Conservation (phyloP, 2,113 vertebrate species). For the Lutjanus erythropterus region DNA sequence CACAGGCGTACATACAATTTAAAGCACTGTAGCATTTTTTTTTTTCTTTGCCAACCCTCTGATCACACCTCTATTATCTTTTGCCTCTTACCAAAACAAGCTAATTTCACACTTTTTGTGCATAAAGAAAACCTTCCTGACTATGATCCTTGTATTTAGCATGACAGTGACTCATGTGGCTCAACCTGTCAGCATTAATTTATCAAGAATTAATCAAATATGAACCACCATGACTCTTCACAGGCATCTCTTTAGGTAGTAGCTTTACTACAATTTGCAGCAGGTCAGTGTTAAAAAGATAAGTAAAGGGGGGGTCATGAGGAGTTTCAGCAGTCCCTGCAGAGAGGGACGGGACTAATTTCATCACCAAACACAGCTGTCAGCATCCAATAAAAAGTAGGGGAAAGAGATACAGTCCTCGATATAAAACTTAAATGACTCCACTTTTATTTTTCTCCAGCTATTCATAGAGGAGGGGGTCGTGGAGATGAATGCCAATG, state of each 20-base stretch:
- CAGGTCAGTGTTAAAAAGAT: slow-evolving; percentile 40
- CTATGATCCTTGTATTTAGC: not conserved
- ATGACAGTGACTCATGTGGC: slow-evolving; percentile 20
- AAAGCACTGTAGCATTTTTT: not conserved
- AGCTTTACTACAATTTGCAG: slow-evolving; percentile 30
- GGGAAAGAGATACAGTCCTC: slow-evolving; percentile 2
- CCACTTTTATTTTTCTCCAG: slow-evolving; percentile 61
- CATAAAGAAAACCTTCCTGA: not conserved
- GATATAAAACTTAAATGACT: slow-evolving; percentile 58
- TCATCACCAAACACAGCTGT: slow-evolving; percentile 59
- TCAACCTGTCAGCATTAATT: slow-evolving; percentile 61
- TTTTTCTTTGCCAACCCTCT: not conserved
- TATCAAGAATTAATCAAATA: slow-evolving; percentile 39
- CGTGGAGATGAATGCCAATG: slow-evolving; percentile 61
- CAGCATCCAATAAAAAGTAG: slow-evolving; percentile 55
- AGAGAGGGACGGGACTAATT: slow-evolving; percentile 36
- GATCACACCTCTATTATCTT: slow-evolving; percentile 2
- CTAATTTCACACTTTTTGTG: not conserved
- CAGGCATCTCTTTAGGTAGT: not conserved
- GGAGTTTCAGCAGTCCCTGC: slow-evolving; percentile 32
- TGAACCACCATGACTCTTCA: slow-evolving; percentile 21
- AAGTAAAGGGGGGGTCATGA: slow-evolving; percentile 27
- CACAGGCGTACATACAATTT: not conserved
- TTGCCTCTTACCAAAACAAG: not conserved
- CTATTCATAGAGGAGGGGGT: slow-evolving; percentile 30